A percentile compares a stretch with the other conserved stretches of the same genome.
phyloP scores from a whole-genome alignment of 2,113 vertebrate genomes.

The Rhombomys opimus region DNA sequence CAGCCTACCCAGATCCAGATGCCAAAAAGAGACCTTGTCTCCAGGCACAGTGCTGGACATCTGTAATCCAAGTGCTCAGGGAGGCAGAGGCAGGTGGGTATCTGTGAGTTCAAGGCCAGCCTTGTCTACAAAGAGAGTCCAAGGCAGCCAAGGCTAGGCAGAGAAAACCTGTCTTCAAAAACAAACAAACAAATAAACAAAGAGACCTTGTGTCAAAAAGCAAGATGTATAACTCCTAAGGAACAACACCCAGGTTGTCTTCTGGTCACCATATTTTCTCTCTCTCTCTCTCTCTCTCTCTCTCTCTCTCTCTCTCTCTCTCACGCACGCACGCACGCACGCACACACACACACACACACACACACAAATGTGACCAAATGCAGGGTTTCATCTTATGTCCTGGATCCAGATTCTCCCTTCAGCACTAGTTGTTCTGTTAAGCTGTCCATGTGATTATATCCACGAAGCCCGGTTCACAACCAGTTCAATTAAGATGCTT shows the following conservation, averaged over 20 bases:
- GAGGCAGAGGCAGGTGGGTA: too few species aligned
- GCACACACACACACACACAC: background rate
- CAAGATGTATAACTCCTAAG: background rate
- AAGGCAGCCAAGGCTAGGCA: too few species aligned
- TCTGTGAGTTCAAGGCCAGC: too few species aligned
- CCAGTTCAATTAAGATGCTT: constrained; percentile 17
- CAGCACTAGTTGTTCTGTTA: background rate
- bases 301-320: background rate
- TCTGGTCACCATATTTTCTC: background rate
- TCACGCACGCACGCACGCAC: too few species aligned
- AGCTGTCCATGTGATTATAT: background rate
- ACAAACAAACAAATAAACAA: background rate
- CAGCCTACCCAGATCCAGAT: background rate
- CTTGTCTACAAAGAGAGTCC: too few species aligned
- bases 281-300: background rate
- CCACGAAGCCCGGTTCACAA: background rate
- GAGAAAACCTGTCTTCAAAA: too few species aligned
- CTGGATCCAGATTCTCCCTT: background rate
- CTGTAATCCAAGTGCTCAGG: too few species aligned
- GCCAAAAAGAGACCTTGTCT: background rate
- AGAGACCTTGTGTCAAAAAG: background rate
- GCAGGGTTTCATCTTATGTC: background rate
- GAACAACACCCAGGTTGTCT: background rate
- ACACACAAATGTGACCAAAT: background rate
- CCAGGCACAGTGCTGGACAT: too few species aligned